Conservation (phyloP, 2,888 invertebrate species). For the Halictus quadricinctus region DNA sequence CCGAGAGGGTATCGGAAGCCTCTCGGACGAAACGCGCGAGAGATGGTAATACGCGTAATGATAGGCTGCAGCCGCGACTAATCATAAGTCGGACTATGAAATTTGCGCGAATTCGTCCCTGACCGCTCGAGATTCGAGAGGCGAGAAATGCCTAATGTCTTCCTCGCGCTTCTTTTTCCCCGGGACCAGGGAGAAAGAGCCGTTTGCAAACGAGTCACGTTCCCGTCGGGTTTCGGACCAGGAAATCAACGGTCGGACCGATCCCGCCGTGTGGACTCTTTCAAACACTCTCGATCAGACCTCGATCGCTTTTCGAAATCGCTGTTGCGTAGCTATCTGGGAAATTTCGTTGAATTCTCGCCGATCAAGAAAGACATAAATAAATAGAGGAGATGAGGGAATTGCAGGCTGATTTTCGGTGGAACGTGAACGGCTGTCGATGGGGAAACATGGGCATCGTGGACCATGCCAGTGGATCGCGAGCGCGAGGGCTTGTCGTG, state of each 20-base stretch:
- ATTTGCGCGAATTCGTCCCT: conserved; percentile 66
- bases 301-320: neutral
- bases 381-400: neutral
- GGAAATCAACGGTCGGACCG: neutral
- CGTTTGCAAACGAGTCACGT: conserved; percentile 4
- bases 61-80: conserved; percentile 64
- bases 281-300: neutral
- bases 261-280: neutral
- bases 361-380: neutral
- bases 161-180: conserved; percentile 43
- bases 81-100: conserved; percentile 70
- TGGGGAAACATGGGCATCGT: conserved; percentile 28
- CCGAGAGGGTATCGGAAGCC: conserved; percentile 60
- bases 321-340: no score
- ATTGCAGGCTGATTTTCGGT: conserved; percentile 11
- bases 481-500: conserved; percentile 35
- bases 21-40: conserved; percentile 63
- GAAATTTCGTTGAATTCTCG: neutral
- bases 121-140: conserved; percentile 51
- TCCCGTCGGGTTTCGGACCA: conserved; percentile 8
- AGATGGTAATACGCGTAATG: conserved; percentile 71
- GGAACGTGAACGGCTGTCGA: conserved; percentile 16
- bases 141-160: conserved; percentile 58
- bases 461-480: conserved; percentile 18
- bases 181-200: neutral